Conservation (phyloP, 1,140 invertebrate species). For the Drosophila sechellia region DNA sequence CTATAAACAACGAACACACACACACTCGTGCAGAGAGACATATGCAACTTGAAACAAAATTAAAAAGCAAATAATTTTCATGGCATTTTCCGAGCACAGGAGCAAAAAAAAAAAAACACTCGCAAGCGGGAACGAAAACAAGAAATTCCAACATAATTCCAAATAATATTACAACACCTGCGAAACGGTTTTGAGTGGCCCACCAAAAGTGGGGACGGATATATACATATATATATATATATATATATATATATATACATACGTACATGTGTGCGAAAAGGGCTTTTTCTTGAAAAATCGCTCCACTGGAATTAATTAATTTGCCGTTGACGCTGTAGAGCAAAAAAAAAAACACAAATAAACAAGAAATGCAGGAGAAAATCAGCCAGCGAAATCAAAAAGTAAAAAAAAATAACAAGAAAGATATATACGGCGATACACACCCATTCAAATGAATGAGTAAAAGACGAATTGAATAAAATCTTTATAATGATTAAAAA, state of each 20-base stretch:
- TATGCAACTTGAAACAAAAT: conserved; percentile 82
- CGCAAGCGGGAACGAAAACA: conserved; percentile 37
- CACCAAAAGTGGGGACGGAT: background rate
- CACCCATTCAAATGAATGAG: background rate
- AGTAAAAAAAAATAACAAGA: background rate
- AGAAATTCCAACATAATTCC: conserved; percentile 74
- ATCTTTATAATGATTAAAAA: background rate
- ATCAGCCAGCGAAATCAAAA: conserved; percentile 8
- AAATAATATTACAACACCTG: conserved; percentile 83
- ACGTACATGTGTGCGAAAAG: conserved; percentile 55
- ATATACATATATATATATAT: background rate
- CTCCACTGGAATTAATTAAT: conserved; percentile 83
- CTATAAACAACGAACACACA: conserved; percentile 67
- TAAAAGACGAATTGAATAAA: conserved; percentile 1
- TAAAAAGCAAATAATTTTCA: conserved; percentile 82
- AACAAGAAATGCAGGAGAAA: conserved; percentile 41
- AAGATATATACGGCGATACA: background rate
- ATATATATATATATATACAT: background rate
- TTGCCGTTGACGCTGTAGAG: conserved; percentile 58
- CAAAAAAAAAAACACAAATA: conserved; percentile 38
- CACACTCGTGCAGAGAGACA: conserved; percentile 55
- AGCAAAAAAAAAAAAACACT: conserved; percentile 38
- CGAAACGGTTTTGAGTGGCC: conserved; percentile 70
- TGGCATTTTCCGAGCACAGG: conserved; percentile 57
- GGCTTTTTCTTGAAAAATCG: conserved; percentile 81